Percentiles rank a stretch among this genome's conserved stretches.
Conservation (phyloP, 2,113 vertebrate genomes). For the Heliornis fulica region DNA sequence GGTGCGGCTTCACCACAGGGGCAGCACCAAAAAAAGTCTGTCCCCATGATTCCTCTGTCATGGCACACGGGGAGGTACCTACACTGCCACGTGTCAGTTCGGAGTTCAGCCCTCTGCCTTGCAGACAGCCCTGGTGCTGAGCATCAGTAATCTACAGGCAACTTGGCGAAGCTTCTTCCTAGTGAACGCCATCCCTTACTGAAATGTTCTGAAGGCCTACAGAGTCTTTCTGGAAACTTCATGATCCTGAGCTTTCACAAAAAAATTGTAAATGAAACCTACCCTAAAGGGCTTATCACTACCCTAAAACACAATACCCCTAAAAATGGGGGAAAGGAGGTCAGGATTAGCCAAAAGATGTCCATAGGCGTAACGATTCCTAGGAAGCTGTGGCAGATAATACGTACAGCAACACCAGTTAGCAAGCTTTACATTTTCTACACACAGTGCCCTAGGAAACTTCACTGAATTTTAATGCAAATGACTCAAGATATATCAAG, state of each 20-base stretch:
- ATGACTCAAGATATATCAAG: constrained; percentile 55
- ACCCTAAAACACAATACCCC: background rate
- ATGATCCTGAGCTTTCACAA: background rate
- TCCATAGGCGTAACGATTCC: background rate
- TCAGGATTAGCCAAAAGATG: background rate
- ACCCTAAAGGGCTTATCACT: background rate
- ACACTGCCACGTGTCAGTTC: background rate
- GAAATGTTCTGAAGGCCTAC: constrained; percentile 46
- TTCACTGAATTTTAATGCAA: constrained; percentile 49
- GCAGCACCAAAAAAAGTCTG: background rate
- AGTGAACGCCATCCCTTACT: constrained; percentile 48
- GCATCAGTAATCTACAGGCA: constrained; percentile 31
- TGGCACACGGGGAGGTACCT: constrained; percentile 18
- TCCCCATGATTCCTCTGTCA: constrained; percentile 9
- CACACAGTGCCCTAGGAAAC: constrained; percentile 1
- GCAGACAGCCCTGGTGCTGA: background rate
- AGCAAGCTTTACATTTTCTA: background rate
- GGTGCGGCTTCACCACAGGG: background rate
- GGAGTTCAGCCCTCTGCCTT: constrained; percentile 26
- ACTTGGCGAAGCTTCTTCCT: constrained; percentile 36
- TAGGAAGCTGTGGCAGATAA: background rate
- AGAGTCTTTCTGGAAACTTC: constrained; percentile 2
- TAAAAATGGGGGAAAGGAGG: background rate
- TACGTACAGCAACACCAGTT: background rate
- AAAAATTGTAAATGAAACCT: constrained; percentile 3